A percentile compares a stretch with the other conserved stretches of the same genome.
These are phyloP conservation scores for Drosophila nigromelanica DNA, from an alignment of 1,140 invertebrate genomes.

Conservation along the genomic window DNA sequence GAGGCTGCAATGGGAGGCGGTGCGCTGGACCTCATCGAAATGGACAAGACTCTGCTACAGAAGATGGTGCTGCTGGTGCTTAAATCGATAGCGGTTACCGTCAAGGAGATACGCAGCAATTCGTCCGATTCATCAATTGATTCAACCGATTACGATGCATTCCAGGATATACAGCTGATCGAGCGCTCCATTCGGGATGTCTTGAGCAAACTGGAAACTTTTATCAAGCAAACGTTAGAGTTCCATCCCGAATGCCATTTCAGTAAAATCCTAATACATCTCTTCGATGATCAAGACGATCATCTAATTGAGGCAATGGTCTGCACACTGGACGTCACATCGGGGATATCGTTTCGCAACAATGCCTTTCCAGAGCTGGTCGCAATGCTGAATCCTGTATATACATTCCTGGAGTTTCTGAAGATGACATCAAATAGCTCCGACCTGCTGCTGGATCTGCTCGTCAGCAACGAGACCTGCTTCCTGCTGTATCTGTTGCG, in stretches of 20 bases:
- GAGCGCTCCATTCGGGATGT: conserved; percentile 93
- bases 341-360: conserved; percentile 92
- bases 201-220: conserved; percentile 91
- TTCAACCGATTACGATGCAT: conserved; percentile 92
- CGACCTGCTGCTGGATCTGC: conserved; percentile 92
- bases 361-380: conserved; percentile 90
- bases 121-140: conserved; percentile 92
- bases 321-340: conserved; percentile 93
- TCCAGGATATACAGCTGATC: conserved; percentile 94
- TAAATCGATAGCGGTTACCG: conserved; percentile 94
- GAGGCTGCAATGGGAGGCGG: conserved; percentile 30
- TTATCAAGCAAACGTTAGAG: conserved; percentile 91
- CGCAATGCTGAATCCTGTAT: conserved; percentile 91
- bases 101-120: conserved; percentile 94
- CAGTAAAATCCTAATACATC: conserved; percentile 93
- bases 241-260: conserved; percentile 94
- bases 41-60: conserved; percentile 90
- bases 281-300: conserved; percentile 96
- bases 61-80: conserved; percentile 93
- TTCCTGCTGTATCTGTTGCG: conserved; percentile 94
- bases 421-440: conserved; percentile 92
- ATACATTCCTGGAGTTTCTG: conserved; percentile 93
- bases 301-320: conserved; percentile 96
- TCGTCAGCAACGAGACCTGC: conserved; percentile 96
- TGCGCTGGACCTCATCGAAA: conserved; percentile 72